Percentiles rank a stretch among this genome's conserved stretches.
Evolutionary conservation across 2,888 invertebrate species (phyloP).

Genomic region (Amiota minor): DNA sequence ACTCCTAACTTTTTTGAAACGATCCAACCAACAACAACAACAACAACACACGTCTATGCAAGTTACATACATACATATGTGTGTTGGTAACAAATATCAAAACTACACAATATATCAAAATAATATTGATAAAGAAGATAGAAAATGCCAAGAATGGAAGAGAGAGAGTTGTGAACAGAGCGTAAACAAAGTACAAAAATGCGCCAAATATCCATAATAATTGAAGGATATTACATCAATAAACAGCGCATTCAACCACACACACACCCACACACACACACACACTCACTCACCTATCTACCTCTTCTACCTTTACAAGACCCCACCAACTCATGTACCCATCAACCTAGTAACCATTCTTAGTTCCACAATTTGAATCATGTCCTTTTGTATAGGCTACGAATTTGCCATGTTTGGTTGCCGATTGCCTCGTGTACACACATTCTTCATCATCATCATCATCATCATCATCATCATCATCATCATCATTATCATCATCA

Average conservation of each 20-base stretch:
- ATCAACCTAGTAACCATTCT: too few species aligned
- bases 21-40: too few species aligned
- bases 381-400: too few species aligned
- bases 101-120: conserved; percentile 49
- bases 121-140: conserved; percentile 37
- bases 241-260: conserved; percentile 53
- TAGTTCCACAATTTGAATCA: too few species aligned
- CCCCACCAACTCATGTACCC: not conserved
- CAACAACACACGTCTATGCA: too few species aligned
- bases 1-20: conserved; percentile 14
- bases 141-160: not conserved
- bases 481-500: too few species aligned
- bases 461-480: too few species aligned
- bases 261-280: conserved; percentile 26
- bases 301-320: not conserved
- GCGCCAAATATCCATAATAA: conserved; percentile 70
- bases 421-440: conserved; percentile 6
- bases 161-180: not conserved
- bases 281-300: not conserved
- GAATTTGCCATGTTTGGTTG: not conserved
- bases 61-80: too few species aligned
- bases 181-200: conserved; percentile 45
- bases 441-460: not conserved
- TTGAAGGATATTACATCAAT: conserved; percentile 71
- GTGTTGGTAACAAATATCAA: conserved; percentile 23